Evolutionary conservation across 2,113 vertebrate species (phyloP), one percentile per base, ranked within the genome.

Genomic region (Pachypanchax playfairii): DNA sequence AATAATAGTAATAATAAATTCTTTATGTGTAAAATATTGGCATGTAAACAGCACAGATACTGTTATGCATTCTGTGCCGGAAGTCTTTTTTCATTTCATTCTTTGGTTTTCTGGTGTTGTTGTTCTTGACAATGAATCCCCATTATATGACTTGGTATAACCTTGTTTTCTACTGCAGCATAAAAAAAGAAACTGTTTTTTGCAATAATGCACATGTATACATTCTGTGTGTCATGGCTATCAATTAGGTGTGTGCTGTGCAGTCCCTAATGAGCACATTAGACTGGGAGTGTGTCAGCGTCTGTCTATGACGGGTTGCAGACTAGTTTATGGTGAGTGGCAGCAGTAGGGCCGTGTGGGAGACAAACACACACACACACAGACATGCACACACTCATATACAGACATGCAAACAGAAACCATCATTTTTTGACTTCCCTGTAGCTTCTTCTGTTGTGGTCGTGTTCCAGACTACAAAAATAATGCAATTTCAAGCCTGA

Each of bases 111-210:
- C 69, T 77, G 73, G 87, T 90, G 82, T 89, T 92, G 81, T 90
- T 91, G 89, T 94, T 93, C 94, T 95, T 95, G 94, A 96, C 94
- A 95, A 96, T 94, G 95, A 96, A 95, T 93, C 92, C 94, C 94
- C 94, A 94, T 96, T 93, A 95, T 96, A 96, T 95, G 95, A 96
- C 94, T 96, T 96, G 95, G 94, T 96, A 97, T 94, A 96, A 95
- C 94, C 94, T 94, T 96, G 94, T 96, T 97, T 96, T 96, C 94
- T 96, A 98, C 94, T 93, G 94, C 95, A 95, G 94, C 95, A 99
- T 99, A 98, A 97, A 59, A 96, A 92, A 88, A 75, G 85, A 90
- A 96, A 94, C 75, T 95, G 95, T 98, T 96, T 96, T 96, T 98
- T 96, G 94, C 96, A 96, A 96, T 93, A 93, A 94, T 92, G 90